These are phyloP conservation scores for Neelides folsomi DNA, from an alignment of 2,888 invertebrate genomes.

Conservation along the genomic window DNA sequence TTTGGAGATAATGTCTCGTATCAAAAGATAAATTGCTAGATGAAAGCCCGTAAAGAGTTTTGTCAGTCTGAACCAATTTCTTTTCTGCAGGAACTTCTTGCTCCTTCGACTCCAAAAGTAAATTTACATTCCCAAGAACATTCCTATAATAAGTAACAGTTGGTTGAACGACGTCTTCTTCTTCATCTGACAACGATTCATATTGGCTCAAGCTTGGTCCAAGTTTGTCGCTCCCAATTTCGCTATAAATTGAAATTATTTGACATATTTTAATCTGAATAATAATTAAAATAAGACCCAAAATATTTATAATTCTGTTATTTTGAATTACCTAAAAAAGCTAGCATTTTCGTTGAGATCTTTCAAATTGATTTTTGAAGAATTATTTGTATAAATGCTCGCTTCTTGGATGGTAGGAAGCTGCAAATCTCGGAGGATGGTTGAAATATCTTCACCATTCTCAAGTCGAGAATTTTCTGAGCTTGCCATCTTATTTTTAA, in stretches of 20 bases:
- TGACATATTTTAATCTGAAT: too few relatives aligned
- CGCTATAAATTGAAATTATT: too few relatives aligned
- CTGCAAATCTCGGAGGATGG: constrained; percentile 21
- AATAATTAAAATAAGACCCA: constrained; percentile 5
- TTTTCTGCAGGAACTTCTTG: not conserved
- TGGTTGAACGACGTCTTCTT: constrained; percentile 15
- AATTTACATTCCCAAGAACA: constrained; percentile 27
- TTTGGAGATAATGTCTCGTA: constrained; percentile 28
- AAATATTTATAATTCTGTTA: not conserved
- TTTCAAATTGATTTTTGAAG: constrained; percentile 17
- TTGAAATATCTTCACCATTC: constrained; percentile 18
- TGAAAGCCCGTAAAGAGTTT: constrained; percentile 29
- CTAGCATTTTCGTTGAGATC: constrained; percentile 19
- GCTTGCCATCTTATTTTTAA: too few relatives aligned
- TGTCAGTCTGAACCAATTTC: constrained; percentile 15
- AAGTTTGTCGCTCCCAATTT: constrained; percentile 3
- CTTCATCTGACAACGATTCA: constrained; percentile 14
- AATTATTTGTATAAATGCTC: constrained; percentile 21
- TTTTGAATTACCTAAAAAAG: constrained; percentile 1
- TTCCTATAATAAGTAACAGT: constrained; percentile 23
- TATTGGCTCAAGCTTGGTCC: constrained; percentile 19
- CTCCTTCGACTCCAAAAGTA: constrained; percentile 16
- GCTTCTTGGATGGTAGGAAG: constrained; percentile 19
- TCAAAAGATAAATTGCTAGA: constrained; percentile 26
- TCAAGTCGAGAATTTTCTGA: too few relatives aligned